These are phyloP conservation scores for Lanius collurio DNA, from an alignment of 2,113 vertebrate species.

Conservation along the genomic window DNA sequence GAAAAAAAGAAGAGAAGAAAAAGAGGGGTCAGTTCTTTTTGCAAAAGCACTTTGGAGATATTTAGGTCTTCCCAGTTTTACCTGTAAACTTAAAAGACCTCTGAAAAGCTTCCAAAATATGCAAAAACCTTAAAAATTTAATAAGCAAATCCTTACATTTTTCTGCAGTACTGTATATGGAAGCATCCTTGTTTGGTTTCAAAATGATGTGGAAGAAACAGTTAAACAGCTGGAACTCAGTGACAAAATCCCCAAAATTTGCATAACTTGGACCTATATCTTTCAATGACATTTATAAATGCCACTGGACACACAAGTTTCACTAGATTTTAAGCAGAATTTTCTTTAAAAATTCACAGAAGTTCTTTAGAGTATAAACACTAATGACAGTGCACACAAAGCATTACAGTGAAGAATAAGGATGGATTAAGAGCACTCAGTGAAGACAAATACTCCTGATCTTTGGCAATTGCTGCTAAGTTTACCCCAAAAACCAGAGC, in stretches of 20 bases:
- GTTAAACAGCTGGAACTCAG: background rate
- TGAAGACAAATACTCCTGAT: background rate
- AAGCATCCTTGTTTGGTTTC: background rate
- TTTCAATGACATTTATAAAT: background rate
- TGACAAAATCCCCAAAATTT: background rate
- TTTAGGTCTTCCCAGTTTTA: background rate
- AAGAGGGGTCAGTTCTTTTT: background rate
- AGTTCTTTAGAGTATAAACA: background rate
- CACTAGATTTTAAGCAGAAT: background rate
- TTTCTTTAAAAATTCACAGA: background rate
- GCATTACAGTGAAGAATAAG: background rate
- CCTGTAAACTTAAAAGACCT: background rate
- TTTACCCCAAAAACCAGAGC: background rate
- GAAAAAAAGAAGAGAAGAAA: rapidly evolving
- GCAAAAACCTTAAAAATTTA: background rate
- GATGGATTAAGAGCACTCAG: background rate
- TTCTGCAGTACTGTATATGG: background rate
- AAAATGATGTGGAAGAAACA: background rate
- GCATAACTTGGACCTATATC: background rate
- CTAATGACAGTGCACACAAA: background rate
- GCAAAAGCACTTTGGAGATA: background rate
- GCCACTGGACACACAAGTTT: background rate
- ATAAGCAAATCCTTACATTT: background rate
- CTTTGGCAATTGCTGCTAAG: background rate
- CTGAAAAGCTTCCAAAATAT: background rate